These are phyloP conservation scores for Trichoplusia ni DNA, from an alignment of 1,140 invertebrate species.

Conservation along the genomic window DNA sequence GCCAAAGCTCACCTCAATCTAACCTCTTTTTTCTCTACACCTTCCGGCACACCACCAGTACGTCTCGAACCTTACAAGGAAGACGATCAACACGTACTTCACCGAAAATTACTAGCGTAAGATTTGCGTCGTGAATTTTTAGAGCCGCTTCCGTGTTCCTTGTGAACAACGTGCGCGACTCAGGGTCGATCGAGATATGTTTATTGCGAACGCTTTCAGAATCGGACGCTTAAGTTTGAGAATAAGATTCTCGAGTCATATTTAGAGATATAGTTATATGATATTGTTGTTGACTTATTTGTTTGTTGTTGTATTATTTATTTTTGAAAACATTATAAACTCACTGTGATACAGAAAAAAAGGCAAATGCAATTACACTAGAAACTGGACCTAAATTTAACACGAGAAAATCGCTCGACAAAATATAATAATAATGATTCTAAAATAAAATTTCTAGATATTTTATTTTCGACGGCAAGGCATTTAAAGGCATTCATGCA, in stretches of 20 bases:
- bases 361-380: too few species aligned
- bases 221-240: conserved; percentile 14
- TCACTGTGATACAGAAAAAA: too few species aligned
- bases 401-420: too few species aligned
- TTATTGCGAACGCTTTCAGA: conserved; percentile 34
- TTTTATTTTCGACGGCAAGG: too few species aligned
- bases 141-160: conserved; percentile 70
- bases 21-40: too few species aligned
- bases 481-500: too few species aligned
- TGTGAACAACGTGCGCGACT: conserved; percentile 40
- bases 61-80: conserved; percentile 57
- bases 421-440: too few species aligned
- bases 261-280: background rate
- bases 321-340: too few species aligned
- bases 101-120: conserved; percentile 69
- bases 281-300: background rate
- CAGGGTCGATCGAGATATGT: conserved; percentile 45
- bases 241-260: too few species aligned
- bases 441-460: too few species aligned
- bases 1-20: too few species aligned
- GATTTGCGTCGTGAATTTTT: conserved; percentile 73
- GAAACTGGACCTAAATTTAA: too few species aligned
- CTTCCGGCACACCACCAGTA: conserved; percentile 33
- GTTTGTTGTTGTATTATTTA: background rate
- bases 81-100: conserved; percentile 64